A percentile compares a stretch with the other conserved stretches of the same genome.
phyloP scores from a whole-genome alignment of 2,113 vertebrate species.

The Pluvianellus socialis region DNA sequence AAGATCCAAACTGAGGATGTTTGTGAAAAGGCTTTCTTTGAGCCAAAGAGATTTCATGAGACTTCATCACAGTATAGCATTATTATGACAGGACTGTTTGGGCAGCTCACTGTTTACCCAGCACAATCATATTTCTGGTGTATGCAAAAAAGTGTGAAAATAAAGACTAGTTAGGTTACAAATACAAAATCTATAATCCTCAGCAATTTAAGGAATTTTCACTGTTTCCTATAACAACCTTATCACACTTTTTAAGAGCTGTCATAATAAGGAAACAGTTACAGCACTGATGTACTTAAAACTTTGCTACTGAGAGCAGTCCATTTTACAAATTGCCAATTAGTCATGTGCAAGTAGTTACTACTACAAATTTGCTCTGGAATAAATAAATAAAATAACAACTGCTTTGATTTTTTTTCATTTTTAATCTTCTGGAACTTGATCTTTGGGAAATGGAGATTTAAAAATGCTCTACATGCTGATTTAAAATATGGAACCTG shows the following conservation, averaged over 20 bases:
- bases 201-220: background rate
- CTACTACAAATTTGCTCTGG: background rate
- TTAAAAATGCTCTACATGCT: constrained; percentile 1
- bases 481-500: constrained; percentile 6
- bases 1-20: background rate
- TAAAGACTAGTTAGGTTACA: background rate
- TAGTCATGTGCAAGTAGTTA: background rate
- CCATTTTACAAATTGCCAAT: constrained; percentile 38
- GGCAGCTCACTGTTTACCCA: background rate
- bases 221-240: constrained; percentile 45
- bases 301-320: constrained; percentile 22
- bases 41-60: background rate
- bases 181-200: constrained; percentile 10
- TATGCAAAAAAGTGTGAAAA: background rate
- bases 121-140: background rate
- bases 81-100: background rate
- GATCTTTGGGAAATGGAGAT: background rate
- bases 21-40: background rate
- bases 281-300: background rate
- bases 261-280: constrained; percentile 54
- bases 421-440: constrained; percentile 26
- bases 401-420: background rate
- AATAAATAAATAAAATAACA: constrained; percentile 3
- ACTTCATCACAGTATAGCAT: background rate
- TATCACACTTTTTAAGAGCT: constrained; percentile 38